phyloP scores from a whole-genome alignment of 2,113 vertebrate genomes.

The Gambusia holbrooki region DNA sequence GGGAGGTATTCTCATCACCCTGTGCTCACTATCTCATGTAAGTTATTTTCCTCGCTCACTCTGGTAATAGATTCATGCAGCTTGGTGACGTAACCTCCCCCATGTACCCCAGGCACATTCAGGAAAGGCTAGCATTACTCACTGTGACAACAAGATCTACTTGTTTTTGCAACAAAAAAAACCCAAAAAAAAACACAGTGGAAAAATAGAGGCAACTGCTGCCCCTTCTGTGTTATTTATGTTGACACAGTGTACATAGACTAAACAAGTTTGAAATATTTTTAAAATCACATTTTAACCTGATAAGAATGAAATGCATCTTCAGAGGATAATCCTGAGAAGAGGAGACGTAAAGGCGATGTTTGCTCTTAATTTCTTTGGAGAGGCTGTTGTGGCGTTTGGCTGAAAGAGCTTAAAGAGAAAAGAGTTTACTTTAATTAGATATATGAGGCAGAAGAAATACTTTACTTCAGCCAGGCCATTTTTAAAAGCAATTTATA shows the following conservation, averaged over 20 bases:
- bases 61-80: constrained; percentile 72
- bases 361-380: constrained; percentile 33
- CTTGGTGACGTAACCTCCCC: constrained; percentile 64
- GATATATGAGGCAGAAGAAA: constrained; percentile 11
- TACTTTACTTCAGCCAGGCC: neutral
- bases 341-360: neutral
- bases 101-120: constrained; percentile 59
- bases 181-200: constrained; percentile 7
- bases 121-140: constrained; percentile 68
- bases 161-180: constrained; percentile 49
- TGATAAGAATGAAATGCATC: neutral
- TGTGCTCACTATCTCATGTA: constrained; percentile 49
- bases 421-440: constrained; percentile 9
- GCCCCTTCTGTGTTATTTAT: constrained; percentile 28
- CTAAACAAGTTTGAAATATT: constrained; percentile 26
- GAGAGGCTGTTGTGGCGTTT: constrained; percentile 27
- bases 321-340: constrained; percentile 11
- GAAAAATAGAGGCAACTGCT: constrained; percentile 40
- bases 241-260: constrained; percentile 9
- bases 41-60: constrained; percentile 35
- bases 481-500: neutral
- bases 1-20: constrained; percentile 68
- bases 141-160: constrained; percentile 65
- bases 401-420: constrained; percentile 15
- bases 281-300: constrained; percentile 10